Conservation (phyloP, 2,113 vertebrate species). For the Osmerus mordax region DNA sequence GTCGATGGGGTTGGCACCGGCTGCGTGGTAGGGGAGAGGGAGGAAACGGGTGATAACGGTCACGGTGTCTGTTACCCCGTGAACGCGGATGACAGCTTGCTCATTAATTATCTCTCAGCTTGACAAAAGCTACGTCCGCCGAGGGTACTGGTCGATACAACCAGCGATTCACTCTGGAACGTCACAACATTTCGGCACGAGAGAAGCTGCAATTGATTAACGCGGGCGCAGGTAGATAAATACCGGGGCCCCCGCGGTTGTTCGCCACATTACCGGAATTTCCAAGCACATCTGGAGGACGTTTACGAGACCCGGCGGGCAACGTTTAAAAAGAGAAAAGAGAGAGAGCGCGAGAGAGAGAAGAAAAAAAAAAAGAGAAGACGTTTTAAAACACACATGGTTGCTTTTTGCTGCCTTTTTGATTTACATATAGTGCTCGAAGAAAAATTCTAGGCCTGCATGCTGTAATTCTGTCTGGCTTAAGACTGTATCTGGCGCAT, state of each 20-base stretch:
- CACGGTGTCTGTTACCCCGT: background rate
- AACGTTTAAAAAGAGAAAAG: background rate
- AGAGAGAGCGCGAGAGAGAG: background rate
- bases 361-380: background rate
- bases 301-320: slow-evolving; percentile 20
- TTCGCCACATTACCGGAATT: slow-evolving; percentile 31
- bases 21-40: too few relatives aligned
- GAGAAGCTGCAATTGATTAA: slow-evolving; percentile 33
- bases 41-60: background rate
- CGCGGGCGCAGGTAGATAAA: slow-evolving; percentile 34
- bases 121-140: background rate
- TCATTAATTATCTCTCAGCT: slow-evolving; percentile 21
- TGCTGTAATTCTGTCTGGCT: too few relatives aligned
- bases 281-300: slow-evolving; percentile 38
- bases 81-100: background rate
- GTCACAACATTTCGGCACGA: background rate
- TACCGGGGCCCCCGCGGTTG: slow-evolving; percentile 13
- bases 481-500: background rate
- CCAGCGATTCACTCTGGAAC: too few relatives aligned
- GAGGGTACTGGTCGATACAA: background rate
- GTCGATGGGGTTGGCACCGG: too few relatives aligned
- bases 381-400: slow-evolving; percentile 17
- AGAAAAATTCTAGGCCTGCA: too few relatives aligned
- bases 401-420: slow-evolving; percentile 15
- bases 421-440: too few relatives aligned